phyloP scores from a whole-genome alignment of 2,888 invertebrate species.

The Perizoma flavofasciatum region DNA sequence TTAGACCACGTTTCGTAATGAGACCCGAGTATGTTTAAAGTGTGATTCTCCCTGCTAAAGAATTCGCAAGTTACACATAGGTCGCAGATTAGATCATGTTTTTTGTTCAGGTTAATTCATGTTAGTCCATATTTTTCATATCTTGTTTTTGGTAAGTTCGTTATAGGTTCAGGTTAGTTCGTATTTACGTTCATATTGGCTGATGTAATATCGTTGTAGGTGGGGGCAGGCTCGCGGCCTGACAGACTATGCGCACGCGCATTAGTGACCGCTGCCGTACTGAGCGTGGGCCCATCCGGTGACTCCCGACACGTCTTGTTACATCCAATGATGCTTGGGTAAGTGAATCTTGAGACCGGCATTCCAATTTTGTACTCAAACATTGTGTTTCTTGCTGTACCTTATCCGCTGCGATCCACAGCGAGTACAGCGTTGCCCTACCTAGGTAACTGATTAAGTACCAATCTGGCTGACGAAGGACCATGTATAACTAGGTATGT shows the following conservation, averaged over 20 bases:
- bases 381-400: background rate
- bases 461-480: slow-evolving; percentile 5
- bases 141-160: no score
- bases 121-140: no score
- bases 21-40: no score
- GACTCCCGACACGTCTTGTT: slow-evolving; percentile 55
- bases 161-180: no score
- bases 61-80: no score
- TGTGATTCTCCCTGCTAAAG: no score
- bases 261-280: slow-evolving; percentile 51
- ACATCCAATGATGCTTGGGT: slow-evolving; percentile 68
- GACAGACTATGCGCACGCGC: slow-evolving; percentile 49
- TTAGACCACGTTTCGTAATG: no score
- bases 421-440: slow-evolving; percentile 1
- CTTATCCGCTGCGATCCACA: slow-evolving; percentile 1
- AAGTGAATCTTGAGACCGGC: slow-evolving; percentile 13
- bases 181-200: no score
- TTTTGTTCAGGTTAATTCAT: no score
- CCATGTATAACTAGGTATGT: no score
- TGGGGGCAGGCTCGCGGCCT: slow-evolving; percentile 51
- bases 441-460: background rate
- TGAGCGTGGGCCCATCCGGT: slow-evolving; percentile 49
- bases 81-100: no score
- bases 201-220: slow-evolving; percentile 1
- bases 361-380: no score